Conservation (phyloP, 2,113 vertebrate genomes). For the Siniperca knerii region DNA sequence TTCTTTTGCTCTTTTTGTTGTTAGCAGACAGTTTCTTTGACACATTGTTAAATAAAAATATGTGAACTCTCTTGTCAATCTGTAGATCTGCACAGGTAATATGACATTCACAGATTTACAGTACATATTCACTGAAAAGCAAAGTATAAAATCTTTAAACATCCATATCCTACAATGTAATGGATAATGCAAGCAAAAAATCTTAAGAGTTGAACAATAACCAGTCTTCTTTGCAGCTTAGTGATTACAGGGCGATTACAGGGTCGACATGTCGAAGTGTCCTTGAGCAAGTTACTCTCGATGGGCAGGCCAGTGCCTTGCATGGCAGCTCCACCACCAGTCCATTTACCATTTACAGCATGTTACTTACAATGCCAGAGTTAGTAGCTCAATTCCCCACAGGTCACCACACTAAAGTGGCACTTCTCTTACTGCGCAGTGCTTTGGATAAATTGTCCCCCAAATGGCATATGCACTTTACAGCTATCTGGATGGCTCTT, state of each 20-base stretch:
- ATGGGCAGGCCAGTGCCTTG: too few species aligned
- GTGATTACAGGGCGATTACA: not conserved
- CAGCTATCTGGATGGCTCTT: slow-evolving; percentile 22
- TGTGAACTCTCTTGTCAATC: not conserved
- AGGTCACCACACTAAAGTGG: slow-evolving; percentile 29
- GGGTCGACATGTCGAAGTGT: too few species aligned
- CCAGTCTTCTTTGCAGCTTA: slow-evolving; percentile 2
- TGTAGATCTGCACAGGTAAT: not conserved
- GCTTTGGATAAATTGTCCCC: slow-evolving; percentile 30
- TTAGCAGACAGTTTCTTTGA: not conserved
- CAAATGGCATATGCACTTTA: slow-evolving; percentile 26
- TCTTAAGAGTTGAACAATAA: not conserved
- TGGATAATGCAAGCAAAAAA: not conserved
- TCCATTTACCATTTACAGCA: too few species aligned
- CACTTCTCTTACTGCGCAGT: not conserved
- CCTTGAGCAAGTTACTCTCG: too few species aligned
- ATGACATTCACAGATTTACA: not conserved
- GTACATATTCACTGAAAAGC: not conserved
- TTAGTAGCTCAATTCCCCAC: slow-evolving; percentile 14
- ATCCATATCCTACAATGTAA: not conserved
- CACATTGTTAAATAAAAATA: not conserved
- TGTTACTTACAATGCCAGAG: not conserved
- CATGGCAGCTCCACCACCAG: too few species aligned
- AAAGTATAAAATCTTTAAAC: not conserved
- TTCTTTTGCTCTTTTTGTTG: not conserved